Conservation (phyloP, 2,888 invertebrate genomes). For the Philereme vetulata region DNA sequence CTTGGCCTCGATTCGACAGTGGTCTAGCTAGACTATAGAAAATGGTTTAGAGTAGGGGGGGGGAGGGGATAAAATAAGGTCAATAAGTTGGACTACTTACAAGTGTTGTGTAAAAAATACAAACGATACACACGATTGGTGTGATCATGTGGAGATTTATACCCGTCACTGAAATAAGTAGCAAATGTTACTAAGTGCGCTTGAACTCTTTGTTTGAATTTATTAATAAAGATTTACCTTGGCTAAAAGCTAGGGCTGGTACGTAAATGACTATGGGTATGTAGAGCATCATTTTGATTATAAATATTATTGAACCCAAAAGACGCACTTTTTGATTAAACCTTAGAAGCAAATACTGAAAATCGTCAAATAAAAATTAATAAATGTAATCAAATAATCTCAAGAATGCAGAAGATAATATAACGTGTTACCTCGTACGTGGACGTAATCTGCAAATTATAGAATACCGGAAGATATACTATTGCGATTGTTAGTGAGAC, state of each 20-base stretch:
- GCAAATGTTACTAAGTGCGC: background rate
- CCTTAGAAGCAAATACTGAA: constrained; percentile 87
- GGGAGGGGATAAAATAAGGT: constrained; percentile 50
- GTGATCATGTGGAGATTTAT: constrained; percentile 91
- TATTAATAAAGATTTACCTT: constrained; percentile 80
- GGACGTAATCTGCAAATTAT: constrained; percentile 88
- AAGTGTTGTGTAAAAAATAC: constrained; percentile 95
- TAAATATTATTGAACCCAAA: constrained; percentile 87
- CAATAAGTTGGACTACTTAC: constrained; percentile 81
- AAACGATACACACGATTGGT: constrained; percentile 91
- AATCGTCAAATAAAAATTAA: constrained; percentile 3
- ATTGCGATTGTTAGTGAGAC: constrained; percentile 87
- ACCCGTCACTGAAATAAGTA: constrained; percentile 87
- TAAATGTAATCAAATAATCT: background rate
- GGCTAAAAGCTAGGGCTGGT: constrained; percentile 93
- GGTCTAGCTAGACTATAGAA: constrained; percentile 47
- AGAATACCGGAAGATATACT: constrained; percentile 89
- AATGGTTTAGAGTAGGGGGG: constrained; percentile 46
- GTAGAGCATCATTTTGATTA: constrained; percentile 89
- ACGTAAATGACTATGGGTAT: constrained; percentile 95
- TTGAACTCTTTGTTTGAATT: background rate
- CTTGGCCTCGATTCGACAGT: constrained; percentile 46
- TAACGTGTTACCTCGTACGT: constrained; percentile 86
- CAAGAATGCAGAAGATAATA: background rate
- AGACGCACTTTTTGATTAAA: constrained; percentile 87